Conservation (phyloP, 53 echinoderm and acorn worm species). For the Apostichopus leukothele region DNA sequence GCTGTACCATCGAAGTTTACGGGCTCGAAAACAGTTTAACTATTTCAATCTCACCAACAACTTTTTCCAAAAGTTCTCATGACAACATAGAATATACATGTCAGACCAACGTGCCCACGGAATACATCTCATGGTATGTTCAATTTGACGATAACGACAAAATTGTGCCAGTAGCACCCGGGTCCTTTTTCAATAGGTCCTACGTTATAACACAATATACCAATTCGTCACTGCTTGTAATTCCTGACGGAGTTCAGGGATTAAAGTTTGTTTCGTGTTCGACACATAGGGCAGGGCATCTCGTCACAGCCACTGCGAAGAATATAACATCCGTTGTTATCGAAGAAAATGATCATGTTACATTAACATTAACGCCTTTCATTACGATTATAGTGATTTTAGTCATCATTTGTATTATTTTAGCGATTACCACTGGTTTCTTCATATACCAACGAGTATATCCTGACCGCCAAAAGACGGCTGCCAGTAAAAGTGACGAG, state of each 20-base stretch:
- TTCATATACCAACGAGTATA: neutral
- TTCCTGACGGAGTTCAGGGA: neutral
- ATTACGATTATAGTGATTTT: too few relatives aligned
- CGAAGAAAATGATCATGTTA: too few relatives aligned
- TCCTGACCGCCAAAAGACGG: neutral
- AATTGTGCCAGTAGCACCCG: neutral
- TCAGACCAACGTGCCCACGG: neutral
- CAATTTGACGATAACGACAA: neutral
- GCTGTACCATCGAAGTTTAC: neutral
- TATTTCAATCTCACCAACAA: neutral
- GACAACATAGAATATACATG: neutral
- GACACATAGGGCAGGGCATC: neutral
- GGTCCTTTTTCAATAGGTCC: neutral
- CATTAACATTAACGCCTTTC: too few relatives aligned
- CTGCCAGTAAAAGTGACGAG: too few relatives aligned
- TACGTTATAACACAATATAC: neutral
- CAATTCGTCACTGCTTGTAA: neutral
- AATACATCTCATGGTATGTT: slow-evolving; percentile 3
- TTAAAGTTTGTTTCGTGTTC: neutral
- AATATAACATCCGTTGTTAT: too few relatives aligned
- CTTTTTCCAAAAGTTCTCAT: neutral
- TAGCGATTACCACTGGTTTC: neutral
- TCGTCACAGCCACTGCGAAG: neutral
- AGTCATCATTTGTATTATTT: neutral
- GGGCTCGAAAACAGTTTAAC: neutral